Base-by-base conservation (phyloP, 1,140 invertebrate genomes). In the Frieseomelitta varia region DNA sequence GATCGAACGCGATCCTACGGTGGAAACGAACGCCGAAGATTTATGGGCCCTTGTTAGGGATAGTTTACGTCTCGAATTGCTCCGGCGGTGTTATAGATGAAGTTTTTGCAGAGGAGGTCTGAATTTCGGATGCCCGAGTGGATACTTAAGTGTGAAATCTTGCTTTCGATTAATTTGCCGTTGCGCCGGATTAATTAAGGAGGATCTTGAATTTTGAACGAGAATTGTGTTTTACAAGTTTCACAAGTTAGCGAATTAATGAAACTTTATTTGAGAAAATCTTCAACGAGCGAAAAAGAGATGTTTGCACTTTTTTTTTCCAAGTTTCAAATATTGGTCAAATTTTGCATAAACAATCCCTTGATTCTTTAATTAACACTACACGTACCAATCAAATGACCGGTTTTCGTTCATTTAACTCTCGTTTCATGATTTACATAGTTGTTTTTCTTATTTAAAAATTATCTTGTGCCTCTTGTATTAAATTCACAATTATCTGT, bases 251-350 rank as follows among this genome's bases (percentile, higher is more conserved):
- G 6, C 6, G 39, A 47, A 58, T 12, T 24, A 1, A 58, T 24
- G 2, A 0, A 24, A 24, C 11, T n/a, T n/a, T 0, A 47, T 47
- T 47, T 47, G 8, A 8, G 39, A 8, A 47, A 47, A 47, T 47
- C 0, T 12, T 58, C 56, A 1, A 11, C 2, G 12, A 11, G 21
- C 0, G 24, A 61, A 12, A 61, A 1, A 4, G 0, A 11, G 21
- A 61, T 61, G 0, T 61, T 4, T n/a, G 14, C 11, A 4, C 4
- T 61, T 24, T 58, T 10, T 12, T 19, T 1, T 11, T 4, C 10
- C 21, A 58, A 24, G 15, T 58, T 24, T 58, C 56, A 58, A 24
- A 58, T 12, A 10, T 58, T 58, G 56, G 2, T 58, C 24, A 24
- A 58, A 58, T 24, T 11, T 12, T 11, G 56, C 11, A 4, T 17